Percentiles rank a stretch among this genome's conserved stretches.
Conservation (phyloP, 2,888 invertebrate species). For the Volucella inanis region DNA sequence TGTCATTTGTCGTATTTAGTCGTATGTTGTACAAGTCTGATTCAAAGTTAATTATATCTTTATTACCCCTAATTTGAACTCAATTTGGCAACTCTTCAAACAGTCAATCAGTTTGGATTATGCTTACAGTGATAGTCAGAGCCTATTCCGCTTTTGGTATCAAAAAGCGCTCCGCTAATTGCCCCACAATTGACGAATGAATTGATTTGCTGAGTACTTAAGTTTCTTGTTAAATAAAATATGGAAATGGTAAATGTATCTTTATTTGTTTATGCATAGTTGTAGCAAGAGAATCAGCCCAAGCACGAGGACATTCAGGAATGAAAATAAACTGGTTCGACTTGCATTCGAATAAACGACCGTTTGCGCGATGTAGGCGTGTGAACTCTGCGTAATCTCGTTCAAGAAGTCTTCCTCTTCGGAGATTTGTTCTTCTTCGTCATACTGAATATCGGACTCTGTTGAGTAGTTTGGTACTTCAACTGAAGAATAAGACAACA, state of each 20-base stretch:
- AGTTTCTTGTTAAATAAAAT: not conserved
- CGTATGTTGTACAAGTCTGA: too few species aligned
- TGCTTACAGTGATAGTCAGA: too few species aligned
- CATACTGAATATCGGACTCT: slow-evolving; percentile 80
- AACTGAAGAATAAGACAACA: slow-evolving; percentile 76
- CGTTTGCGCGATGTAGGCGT: slow-evolving; percentile 71
- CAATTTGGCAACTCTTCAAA: too few species aligned
- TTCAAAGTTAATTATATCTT: too few species aligned
- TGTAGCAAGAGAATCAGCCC: slow-evolving; percentile 28
- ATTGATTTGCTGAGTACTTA: too few species aligned
- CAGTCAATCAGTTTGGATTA: too few species aligned
- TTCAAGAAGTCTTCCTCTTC: slow-evolving; percentile 78
- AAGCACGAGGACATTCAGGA: slow-evolving; percentile 29
- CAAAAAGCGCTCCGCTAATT: too few species aligned
- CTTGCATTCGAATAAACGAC: slow-evolving; percentile 22
- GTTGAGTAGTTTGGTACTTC: slow-evolving; percentile 82
- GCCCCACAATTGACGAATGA: too few species aligned
- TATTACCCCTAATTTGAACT: too few species aligned
- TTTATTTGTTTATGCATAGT: slow-evolving; percentile 40
- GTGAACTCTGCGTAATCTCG: slow-evolving; percentile 79
- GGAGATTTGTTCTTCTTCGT: slow-evolving; percentile 59
- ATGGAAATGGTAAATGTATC: slow-evolving; percentile 22
- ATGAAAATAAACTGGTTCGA: slow-evolving; percentile 7
- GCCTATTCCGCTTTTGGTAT: too few species aligned
- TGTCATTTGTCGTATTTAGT: too few species aligned